These are phyloP conservation scores for Peribatodes rhomboidaria DNA, from an alignment of 2,888 invertebrate genomes.

Conservation along the genomic window DNA sequence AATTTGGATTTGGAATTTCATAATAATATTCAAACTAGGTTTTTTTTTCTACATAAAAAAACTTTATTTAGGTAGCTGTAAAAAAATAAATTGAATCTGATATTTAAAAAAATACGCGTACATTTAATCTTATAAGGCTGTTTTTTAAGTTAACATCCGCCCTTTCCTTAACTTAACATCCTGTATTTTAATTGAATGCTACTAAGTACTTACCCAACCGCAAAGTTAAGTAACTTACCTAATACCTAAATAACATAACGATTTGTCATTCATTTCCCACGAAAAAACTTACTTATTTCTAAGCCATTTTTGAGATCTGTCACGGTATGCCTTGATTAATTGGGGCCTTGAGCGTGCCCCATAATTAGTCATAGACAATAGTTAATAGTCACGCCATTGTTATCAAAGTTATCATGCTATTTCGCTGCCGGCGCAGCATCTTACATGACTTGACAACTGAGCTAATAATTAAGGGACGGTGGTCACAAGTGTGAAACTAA, in stretches of 20 bases:
- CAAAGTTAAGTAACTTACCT: neutral
- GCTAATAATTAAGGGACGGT: neutral
- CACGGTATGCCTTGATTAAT: constrained; percentile 34
- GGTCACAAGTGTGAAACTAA: neutral
- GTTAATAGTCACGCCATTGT: constrained; percentile 38
- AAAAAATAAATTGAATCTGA: too few species aligned
- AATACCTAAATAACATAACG: neutral
- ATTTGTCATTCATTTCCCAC: constrained; percentile 26
- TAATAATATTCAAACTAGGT: too few species aligned
- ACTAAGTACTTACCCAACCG: neutral
- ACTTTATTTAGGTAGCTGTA: too few species aligned
- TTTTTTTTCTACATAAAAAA: too few species aligned
- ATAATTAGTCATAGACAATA: constrained; percentile 36
- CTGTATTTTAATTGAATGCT: too few species aligned
- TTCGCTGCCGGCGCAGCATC: constrained; percentile 18
- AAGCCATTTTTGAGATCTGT: constrained; percentile 30
- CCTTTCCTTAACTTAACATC: too few species aligned
- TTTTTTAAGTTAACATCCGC: too few species aligned
- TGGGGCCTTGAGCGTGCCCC: constrained; percentile 32
- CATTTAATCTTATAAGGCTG: too few species aligned
- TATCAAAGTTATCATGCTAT: constrained; percentile 31
- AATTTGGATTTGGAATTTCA: too few species aligned
- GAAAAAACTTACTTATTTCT: constrained; percentile 19
- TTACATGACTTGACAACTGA: constrained; percentile 31
- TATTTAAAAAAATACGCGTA: too few species aligned